phyloP scores from a whole-genome alignment of 2,113 vertebrate species.

The Platichthys stellatus region DNA sequence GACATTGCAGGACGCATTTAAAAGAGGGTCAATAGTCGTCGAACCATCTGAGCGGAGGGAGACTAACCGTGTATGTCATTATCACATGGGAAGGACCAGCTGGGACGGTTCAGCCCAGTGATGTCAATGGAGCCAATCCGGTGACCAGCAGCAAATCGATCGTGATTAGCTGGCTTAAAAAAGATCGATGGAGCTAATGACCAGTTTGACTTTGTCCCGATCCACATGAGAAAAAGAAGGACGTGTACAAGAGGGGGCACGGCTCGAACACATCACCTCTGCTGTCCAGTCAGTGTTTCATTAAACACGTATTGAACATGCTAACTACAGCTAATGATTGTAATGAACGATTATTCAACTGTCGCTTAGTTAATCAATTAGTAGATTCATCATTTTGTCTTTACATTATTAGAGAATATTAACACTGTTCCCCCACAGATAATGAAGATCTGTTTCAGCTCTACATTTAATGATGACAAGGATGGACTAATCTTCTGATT shows the following conservation, averaged over 20 bases:
- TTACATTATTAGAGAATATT: background rate
- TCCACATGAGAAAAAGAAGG: slow-evolving; percentile 53
- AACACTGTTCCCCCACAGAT: background rate
- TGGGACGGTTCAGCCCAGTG: slow-evolving; percentile 22
- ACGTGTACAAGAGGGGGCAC: background rate
- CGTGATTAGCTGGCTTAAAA: slow-evolving; percentile 54
- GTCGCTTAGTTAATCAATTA: background rate
- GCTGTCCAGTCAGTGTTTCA: background rate
- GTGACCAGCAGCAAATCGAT: slow-evolving; percentile 54
- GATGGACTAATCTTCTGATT: background rate
- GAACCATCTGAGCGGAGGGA: background rate
- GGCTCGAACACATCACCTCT: background rate
- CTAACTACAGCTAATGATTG: background rate
- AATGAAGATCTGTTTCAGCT: background rate
- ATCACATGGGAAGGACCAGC: slow-evolving; percentile 20
- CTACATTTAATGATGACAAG: background rate
- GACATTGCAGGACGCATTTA: slow-evolving; percentile 4
- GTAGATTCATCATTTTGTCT: background rate
- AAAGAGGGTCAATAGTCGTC: slow-evolving; percentile 9
- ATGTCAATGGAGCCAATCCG: slow-evolving; percentile 47
- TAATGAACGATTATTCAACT: background rate
- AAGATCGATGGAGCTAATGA: slow-evolving; percentile 59
- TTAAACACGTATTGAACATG: background rate
- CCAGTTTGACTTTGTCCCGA: slow-evolving; percentile 54
- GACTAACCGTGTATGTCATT: slow-evolving; percentile 32